These are phyloP conservation scores for Philotrypesis tridentata DNA, from an alignment of 1,140 invertebrate species.

Conservation along the genomic window DNA sequence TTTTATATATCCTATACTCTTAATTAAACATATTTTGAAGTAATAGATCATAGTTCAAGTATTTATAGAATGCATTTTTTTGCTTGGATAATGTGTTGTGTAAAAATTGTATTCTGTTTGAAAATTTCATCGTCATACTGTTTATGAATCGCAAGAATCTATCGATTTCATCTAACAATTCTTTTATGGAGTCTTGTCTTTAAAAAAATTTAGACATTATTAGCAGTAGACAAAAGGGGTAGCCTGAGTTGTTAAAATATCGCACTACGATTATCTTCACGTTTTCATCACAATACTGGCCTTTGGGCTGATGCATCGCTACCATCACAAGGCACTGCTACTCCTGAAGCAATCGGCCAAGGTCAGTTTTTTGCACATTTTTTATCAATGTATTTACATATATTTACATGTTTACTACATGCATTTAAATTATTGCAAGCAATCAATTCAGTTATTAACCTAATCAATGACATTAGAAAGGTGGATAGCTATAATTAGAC, in stretches of 20 bases:
- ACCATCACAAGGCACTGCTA: not conserved
- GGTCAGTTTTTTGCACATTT: conserved; percentile 29
- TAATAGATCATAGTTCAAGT: too few species aligned
- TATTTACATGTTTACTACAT: not conserved
- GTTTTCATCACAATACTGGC: not conserved
- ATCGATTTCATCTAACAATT: not conserved
- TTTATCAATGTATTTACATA: not conserved
- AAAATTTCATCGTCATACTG: too few species aligned
- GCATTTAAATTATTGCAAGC: not conserved
- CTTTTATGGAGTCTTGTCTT: not conserved
- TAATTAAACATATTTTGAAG: too few species aligned
- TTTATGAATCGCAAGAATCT: not conserved
- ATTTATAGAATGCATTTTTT: too few species aligned
- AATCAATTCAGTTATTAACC: too few species aligned
- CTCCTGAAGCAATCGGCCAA: not conserved
- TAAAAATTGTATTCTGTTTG: too few species aligned
- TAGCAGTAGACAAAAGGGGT: not conserved
- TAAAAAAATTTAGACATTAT: not conserved
- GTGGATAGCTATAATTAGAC: too few species aligned
- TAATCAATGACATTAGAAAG: too few species aligned
- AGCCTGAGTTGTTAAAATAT: not conserved
- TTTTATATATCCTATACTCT: not conserved
- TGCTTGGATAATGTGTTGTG: too few species aligned
- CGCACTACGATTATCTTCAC: not conserved
- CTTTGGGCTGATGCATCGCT: too few species aligned